Conservation (phyloP, 2,888 invertebrate genomes). For the Nemotelus nigrinus region DNA sequence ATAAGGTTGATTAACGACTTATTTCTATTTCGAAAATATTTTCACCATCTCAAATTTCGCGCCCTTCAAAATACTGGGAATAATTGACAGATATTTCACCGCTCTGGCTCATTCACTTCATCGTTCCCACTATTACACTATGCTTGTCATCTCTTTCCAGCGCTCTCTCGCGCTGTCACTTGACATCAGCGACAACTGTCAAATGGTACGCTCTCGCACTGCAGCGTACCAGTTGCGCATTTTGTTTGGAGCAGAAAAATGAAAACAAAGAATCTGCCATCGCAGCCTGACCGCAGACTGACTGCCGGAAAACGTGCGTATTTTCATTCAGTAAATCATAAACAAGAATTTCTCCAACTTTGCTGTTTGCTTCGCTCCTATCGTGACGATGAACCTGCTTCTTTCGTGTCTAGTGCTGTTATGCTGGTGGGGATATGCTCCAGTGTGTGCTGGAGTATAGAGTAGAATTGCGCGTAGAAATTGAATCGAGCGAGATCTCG, state of each 20-base stretch:
- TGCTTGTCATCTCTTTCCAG: background rate
- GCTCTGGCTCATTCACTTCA: too few relatives aligned
- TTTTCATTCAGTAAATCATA: conserved; percentile 44
- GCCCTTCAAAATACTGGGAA: too few relatives aligned
- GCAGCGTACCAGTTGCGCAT: conserved; percentile 45
- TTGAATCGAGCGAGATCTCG: conserved; percentile 23
- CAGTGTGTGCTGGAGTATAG: background rate
- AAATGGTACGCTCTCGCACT: conserved; percentile 14
- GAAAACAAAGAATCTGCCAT: conserved; percentile 36
- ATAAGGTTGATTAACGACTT: too few relatives aligned
- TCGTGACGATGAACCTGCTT: background rate
- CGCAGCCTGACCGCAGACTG: conserved; percentile 33
- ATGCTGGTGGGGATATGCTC: background rate
- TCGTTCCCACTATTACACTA: conserved; percentile 8
- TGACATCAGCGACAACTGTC: conserved; percentile 30
- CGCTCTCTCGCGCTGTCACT: background rate
- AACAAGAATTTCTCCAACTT: conserved; percentile 38
- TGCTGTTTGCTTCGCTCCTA: background rate
- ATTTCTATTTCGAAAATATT: too few relatives aligned
- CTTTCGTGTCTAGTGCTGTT: background rate
- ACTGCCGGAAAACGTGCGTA: conserved; percentile 36
- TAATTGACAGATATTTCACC: too few relatives aligned
- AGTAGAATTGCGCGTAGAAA: conserved; percentile 20
- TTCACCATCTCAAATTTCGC: too few relatives aligned
- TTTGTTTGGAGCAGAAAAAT: conserved; percentile 33